phyloP scores from a whole-genome alignment of 2,113 vertebrate genomes.

The Xenus cinereus region DNA sequence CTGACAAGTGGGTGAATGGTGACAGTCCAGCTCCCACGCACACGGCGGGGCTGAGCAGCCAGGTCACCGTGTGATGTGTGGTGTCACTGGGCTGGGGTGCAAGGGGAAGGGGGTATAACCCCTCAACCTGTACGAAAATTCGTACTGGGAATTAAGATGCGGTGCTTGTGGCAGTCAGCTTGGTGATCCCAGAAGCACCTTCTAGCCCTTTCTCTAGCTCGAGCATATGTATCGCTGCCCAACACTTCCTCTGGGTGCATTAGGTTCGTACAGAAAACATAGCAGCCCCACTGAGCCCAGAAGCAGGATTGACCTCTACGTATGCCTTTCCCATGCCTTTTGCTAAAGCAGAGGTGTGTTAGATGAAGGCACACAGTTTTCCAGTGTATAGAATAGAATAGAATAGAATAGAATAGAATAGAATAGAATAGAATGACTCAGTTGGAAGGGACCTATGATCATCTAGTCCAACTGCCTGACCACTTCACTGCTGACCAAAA shows the following conservation, averaged over 20 bases:
- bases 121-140: background rate
- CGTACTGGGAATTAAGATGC: background rate
- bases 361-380: background rate
- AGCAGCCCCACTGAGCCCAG: background rate
- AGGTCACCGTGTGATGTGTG: fast-evolving
- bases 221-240: background rate
- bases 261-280: background rate
- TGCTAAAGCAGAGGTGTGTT: background rate
- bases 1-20: background rate
- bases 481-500: background rate
- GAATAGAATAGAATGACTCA: background rate
- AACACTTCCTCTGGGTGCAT: background rate
- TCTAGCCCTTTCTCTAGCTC: background rate
- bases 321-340: background rate
- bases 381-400: background rate
- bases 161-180: background rate
- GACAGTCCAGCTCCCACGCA: background rate
- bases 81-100: background rate
- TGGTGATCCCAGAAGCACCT: background rate
- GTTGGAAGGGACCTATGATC: background rate
- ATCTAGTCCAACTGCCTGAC: background rate
- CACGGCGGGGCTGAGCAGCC: background rate
- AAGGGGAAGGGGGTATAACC: background rate
- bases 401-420: background rate
- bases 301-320: background rate